Percentiles rank a stretch among this genome's conserved stretches.
These are phyloP conservation scores for Perizoma flavofasciatum DNA, from an alignment of 2,888 invertebrate genomes.

Conservation along the genomic window DNA sequence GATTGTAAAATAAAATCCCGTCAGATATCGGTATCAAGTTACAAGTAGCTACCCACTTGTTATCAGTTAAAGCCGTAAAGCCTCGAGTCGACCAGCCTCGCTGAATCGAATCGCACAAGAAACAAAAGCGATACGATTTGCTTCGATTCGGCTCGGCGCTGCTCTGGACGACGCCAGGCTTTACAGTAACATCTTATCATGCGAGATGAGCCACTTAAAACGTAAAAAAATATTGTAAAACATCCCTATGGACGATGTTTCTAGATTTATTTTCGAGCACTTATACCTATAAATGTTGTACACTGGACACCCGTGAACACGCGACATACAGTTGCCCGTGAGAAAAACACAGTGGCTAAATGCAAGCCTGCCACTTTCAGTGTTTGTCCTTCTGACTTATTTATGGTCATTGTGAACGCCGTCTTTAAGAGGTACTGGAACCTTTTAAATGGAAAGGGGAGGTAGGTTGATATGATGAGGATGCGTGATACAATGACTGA, in stretches of 20 bases:
- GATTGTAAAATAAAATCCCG: too few species aligned
- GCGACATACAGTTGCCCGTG: constrained; percentile 28
- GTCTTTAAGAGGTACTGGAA: constrained; percentile 41
- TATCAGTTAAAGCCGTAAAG: too few species aligned
- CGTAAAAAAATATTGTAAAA: neutral
- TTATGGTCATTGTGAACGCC: constrained; percentile 37
- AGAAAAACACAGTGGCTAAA: constrained; percentile 22
- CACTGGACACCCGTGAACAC: constrained; percentile 15
- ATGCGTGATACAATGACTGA: constrained; percentile 44
- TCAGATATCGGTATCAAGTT: too few species aligned
- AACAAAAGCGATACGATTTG: too few species aligned
- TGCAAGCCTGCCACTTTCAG: constrained; percentile 36
- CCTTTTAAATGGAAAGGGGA: constrained; percentile 41
- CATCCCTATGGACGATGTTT: neutral
- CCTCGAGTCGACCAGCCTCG: too few species aligned
- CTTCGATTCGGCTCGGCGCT: too few species aligned
- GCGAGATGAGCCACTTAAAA: too few species aligned
- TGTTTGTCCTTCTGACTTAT: constrained; percentile 39
- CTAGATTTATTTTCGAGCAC: too few species aligned
- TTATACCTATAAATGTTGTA: neutral
- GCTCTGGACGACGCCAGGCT: too few species aligned
- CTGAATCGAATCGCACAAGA: too few species aligned
- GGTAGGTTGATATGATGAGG: constrained; percentile 42
- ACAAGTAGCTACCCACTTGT: too few species aligned
- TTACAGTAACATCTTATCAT: too few species aligned